Base-by-base conservation (phyloP, 35 echinoderm and acorn worm species). In the Lytechinus variegatus region DNA sequence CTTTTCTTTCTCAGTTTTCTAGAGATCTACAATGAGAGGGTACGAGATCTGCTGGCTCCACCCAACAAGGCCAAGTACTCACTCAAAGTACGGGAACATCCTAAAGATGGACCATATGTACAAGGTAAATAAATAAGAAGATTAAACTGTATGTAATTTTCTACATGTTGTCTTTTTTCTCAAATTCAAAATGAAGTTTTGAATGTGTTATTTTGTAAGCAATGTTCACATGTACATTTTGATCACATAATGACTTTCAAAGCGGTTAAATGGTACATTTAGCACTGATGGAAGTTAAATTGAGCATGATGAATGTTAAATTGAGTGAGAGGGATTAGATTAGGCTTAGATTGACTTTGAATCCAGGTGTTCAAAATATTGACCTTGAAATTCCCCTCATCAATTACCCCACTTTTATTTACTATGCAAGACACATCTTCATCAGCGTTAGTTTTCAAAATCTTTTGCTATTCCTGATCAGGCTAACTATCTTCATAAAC, bases 11-110 rank as follows among this genome's bases (percentile, higher is more conserved):
- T 53, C 87, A 98, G 97, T 94, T 98, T 96, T 66, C 91, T 99
- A 53, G 98, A 99, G 93, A 99, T 99, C 61, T 99, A 99, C 96
- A 99, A 99, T 94, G 98, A 99, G 94, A 98, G 97, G 88, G 98
- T 99, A 54, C 95, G 98, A 94, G 98, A 99, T 94, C 95, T 99
- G 54, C 95, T 99, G 61, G 95, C 97, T 19, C 94, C 94, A 14
- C 92, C 92, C 21, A 95, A 95, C 54, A 89, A 58, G 28, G 87
- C 94, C 54, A 97, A 96, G 54, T 99, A 98, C 92, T 96, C 97
- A 60, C 95, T 99, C 24, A 98, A 96, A 95, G 98, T 99, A 8
- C 87, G 98, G 86, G 98, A 99, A 96, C 98, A 99, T 91, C 96
- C 96, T 8, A 98, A 98, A 95, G 98, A 99, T 95, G 98, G 98